Percentiles rank a stretch among this genome's conserved stretches.
Conservation (phyloP, 2,797 vertebrate species). For the Rhabdophis nuchalis region DNA sequence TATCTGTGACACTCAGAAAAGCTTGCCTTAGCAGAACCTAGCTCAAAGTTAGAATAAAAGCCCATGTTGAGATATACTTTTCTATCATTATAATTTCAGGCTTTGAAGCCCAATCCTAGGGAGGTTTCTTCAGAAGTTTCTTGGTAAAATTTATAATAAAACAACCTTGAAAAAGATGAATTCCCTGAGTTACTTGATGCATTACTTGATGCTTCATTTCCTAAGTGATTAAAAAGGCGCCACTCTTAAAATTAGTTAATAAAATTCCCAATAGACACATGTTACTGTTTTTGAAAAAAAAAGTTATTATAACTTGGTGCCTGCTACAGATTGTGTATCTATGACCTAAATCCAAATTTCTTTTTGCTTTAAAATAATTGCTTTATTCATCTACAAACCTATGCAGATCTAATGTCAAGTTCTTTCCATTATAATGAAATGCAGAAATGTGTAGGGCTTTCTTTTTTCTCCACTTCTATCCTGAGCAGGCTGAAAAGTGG, state of each 20-base stretch:
- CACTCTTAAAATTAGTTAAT: not conserved
- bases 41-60: not conserved
- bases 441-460: not conserved
- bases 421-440: not conserved
- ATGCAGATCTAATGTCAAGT: not conserved
- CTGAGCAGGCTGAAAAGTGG: not conserved
- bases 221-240: not conserved
- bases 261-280: not conserved
- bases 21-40: not conserved
- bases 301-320: not conserved
- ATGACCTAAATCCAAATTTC: not conserved
- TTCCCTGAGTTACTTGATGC: not conserved
- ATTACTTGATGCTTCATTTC: not conserved
- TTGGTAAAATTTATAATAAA: not conserved
- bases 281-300: not conserved
- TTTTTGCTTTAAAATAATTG: not conserved
- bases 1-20: constrained; percentile 15
- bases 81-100: not conserved
- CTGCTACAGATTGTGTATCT: not conserved
- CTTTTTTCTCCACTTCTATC: not conserved
- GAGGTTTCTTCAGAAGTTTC: not conserved
- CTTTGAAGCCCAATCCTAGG: not conserved
- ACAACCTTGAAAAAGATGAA: not conserved
- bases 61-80: not conserved
- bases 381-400: not conserved